phyloP scores from a whole-genome alignment of 2,113 vertebrate species.

The Neoarius graeffei region DNA sequence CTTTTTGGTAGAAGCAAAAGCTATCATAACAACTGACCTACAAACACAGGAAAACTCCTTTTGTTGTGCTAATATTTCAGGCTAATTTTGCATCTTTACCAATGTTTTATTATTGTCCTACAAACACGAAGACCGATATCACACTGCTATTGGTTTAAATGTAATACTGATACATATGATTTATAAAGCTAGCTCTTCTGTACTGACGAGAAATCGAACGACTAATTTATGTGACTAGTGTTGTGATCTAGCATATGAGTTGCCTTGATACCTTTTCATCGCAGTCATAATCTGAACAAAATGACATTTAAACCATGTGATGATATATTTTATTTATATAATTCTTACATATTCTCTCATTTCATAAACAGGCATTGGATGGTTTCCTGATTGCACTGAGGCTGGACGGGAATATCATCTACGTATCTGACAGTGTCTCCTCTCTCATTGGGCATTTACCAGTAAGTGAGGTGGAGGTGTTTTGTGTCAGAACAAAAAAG shows the following conservation, averaged over 20 bases:
- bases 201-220: neutral
- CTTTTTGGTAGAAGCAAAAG: neutral
- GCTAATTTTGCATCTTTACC: neutral
- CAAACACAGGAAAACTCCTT: neutral
- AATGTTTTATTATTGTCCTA: neutral
- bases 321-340: neutral
- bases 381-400: conserved; percentile 88
- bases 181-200: neutral
- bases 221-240: neutral
- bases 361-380: conserved; percentile 81
- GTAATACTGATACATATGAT: neutral
- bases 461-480: conserved; percentile 78
- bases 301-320: neutral
- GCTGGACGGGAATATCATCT: conserved; percentile 89
- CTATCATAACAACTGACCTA: neutral
- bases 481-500: neutral
- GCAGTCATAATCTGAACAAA: neutral
- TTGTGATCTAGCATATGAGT: no score
- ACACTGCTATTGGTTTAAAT: neutral
- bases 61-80: neutral
- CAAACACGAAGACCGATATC: no score
- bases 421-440: conserved; percentile 84
- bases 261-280: neutral
- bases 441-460: conserved; percentile 89
- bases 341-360: conserved; percentile 12